Base-by-base conservation (phyloP, 2,888 invertebrate genomes). In the Mycalesis mineus region DNA sequence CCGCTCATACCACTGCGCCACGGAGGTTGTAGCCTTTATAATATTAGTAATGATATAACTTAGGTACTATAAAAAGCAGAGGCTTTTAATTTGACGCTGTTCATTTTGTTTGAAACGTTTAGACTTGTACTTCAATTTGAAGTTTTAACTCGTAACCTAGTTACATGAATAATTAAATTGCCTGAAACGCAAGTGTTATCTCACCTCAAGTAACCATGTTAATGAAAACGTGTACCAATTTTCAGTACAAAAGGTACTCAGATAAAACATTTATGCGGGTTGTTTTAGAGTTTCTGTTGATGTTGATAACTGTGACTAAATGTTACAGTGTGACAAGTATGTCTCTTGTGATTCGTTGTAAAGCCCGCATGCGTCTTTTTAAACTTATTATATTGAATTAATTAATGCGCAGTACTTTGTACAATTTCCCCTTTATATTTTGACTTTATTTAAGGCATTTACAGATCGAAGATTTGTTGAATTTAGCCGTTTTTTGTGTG, bases 211-310 rank as follows among this genome's bases (percentile, higher is more conserved):
- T 11, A 47, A 17, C 15, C 33, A 39, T 37, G 39, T 28, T 22
- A 49, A 13, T 13, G 37, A 37, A 49, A 28, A 14, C 22, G 11
- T 48, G n/a, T 17, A n/a, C 22, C 7, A 13, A 39, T 22, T 49
- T 49, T 22, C 28, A 6, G 22, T 39, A 49, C 37, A 37, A 39
- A 22, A 13, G 39, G 22, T 28, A 39, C 14, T 39, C 22, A 9
- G 22, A 39, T 49, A 39, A 49, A 49, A 22, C 22, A 49, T 7
- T 28, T 13, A 49, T 49, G 49, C 49, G 49, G 49, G 49, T 39
- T 17, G 22, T 49, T 36, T 49, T 39, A 9, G 13, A 13, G 49
- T 49, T 39, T n/a, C n/a, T n/a, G n/a, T n/a, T n/a, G 39, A 28
- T 9, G 2, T 5, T 36, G 36, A 37, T 48, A 48, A 37, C 14